Evolutionary conservation across 1,140 invertebrate species (phyloP).

Genomic region (Limonius californicus): DNA sequence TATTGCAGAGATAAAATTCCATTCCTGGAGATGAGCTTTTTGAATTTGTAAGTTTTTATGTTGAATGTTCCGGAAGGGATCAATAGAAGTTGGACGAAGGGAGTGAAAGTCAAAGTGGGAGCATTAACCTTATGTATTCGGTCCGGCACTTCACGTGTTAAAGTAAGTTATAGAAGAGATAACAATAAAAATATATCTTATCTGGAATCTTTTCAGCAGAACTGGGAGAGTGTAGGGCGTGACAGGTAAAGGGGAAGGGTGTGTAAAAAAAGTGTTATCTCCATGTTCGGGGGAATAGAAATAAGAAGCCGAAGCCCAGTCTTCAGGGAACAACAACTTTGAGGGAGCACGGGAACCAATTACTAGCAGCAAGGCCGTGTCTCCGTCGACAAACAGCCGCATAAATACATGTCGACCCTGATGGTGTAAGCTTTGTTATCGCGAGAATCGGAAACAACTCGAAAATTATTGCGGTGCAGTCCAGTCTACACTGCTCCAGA

Average conservation of each 20-base stretch:
- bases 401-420: constrained; percentile 34
- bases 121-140: background rate
- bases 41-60: no score
- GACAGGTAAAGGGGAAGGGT: constrained; percentile 4
- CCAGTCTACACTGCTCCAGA: constrained; percentile 11
- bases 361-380: constrained; percentile 24
- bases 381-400: constrained; percentile 33
- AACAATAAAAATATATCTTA: constrained; percentile 9
- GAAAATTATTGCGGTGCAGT: constrained; percentile 19
- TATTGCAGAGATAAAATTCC: no score
- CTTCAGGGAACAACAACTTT: constrained; percentile 34
- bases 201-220: background rate
- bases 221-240: background rate
- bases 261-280: constrained; percentile 29
- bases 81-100: background rate
- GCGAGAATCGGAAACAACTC: constrained; percentile 23
- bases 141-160: background rate
- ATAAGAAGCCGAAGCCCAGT: constrained; percentile 25
- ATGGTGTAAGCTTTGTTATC: constrained; percentile 28
- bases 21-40: no score
- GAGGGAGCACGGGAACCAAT: constrained; percentile 35
- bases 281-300: constrained; percentile 24
- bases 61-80: background rate
- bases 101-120: background rate
- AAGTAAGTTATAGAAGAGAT: background rate